These are phyloP conservation scores for Saccostrea echinata DNA, from an alignment of 1,140 invertebrate species.

Conservation along the genomic window DNA sequence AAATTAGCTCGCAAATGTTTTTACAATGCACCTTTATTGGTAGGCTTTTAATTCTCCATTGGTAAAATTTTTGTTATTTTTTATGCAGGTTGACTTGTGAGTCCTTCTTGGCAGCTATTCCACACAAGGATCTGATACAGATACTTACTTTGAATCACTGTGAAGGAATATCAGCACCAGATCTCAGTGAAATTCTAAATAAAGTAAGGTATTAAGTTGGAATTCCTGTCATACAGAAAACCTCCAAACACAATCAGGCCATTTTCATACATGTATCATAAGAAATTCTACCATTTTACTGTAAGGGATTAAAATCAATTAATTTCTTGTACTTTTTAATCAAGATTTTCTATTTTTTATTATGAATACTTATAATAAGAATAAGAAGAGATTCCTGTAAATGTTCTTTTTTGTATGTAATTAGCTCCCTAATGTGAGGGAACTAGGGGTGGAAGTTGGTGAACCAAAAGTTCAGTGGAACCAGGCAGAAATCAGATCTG, in stretches of 20 bases:
- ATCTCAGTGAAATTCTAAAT: conserved; percentile 3
- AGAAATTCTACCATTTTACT: not conserved
- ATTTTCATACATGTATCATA: not conserved
- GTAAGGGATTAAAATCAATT: too few species aligned
- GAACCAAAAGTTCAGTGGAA: not conserved
- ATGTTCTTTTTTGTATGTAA: not conserved
- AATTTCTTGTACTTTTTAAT: not conserved
- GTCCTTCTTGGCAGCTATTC: not conserved
- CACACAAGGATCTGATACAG: not conserved
- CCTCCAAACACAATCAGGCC: not conserved
- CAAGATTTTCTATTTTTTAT: too few species aligned
- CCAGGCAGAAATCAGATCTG: conserved; percentile 10
- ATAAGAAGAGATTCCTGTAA: not conserved
- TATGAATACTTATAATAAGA: not conserved
- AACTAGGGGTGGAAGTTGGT: not conserved
- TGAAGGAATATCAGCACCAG: not conserved
- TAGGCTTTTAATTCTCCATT: too few species aligned
- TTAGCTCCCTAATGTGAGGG: not conserved
- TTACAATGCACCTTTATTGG: too few species aligned
- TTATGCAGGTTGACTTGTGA: not conserved
- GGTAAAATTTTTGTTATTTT: too few species aligned
- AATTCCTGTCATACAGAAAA: too few species aligned
- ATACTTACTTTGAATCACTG: not conserved
- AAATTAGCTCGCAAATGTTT: too few species aligned
- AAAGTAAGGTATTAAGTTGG: conserved; percentile 7